Base-by-base conservation (phyloP, 2,797 vertebrate species). In the Allobates femoralis region DNA sequence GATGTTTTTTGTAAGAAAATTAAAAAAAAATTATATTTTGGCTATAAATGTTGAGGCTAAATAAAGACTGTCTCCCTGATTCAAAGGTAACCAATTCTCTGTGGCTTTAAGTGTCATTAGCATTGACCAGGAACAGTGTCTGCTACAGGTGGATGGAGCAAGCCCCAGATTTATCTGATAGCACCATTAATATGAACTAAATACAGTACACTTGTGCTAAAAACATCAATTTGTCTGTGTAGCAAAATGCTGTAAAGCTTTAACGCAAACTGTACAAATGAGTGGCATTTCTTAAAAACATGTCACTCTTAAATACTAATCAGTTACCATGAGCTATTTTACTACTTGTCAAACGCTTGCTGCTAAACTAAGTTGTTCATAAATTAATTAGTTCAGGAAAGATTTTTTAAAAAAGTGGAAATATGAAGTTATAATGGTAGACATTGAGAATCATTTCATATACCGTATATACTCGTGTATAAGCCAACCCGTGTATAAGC, bases 61-160 rank as follows among this genome's bases (percentile, higher is more conserved):
- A 34, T 90, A 90, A 91, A 86, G 89, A 86, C 69, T n/a, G 76
- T 89, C 91, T 90, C 91, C 94, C 90, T 92, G 89, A 92, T 94
- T 92, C 90, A 90, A 90, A 60, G 1, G 93, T 94, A 95, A 96
- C 90, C 91, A 90, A 91, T 91, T 96, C 96, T 93, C 94, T 94
- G 91, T 92, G 88, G 90, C 92, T 94, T 93, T 94, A 93, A 91
- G 90, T 89, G 30, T 53, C 66, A 89, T 89, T 90, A 89, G 75
- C 80, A 90, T 90, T 94, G 91, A 90, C 92, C 92, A 92, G 77
- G 28, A 67, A 92, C 91, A 85, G 89, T 91, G 91, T 86, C 84
- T 86, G 88, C 88, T 90, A 46, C 14, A 55, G 85, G 90, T 80
- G 89, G 86, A 89, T 88, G 85, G 89, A 91, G 80, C 90, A 81